A percentile compares a stretch with the other conserved stretches of the same genome.
Evolutionary conservation across 2,113 vertebrate genomes (phyloP).

Genomic region (Cyrtonyx montezumae): DNA sequence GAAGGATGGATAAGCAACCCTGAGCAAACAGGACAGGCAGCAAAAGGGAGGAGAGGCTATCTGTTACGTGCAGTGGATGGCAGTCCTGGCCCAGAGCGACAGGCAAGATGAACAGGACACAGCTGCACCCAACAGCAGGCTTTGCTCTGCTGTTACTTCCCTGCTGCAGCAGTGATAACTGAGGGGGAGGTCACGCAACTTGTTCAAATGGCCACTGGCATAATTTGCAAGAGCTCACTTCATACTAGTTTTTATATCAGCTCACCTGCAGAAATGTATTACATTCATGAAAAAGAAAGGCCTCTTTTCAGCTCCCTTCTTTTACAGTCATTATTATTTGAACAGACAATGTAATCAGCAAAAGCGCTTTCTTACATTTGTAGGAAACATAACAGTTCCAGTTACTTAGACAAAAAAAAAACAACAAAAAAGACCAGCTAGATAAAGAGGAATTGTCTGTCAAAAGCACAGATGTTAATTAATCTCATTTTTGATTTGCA

Average conservation of each 20-base stretch:
- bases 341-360: constrained; percentile 16
- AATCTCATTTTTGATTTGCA: background rate
- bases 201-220: background rate
- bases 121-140: background rate
- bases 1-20: background rate
- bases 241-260: background rate
- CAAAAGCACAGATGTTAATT: constrained; percentile 35
- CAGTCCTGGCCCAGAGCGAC: fast-evolving
- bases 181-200: background rate
- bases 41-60: background rate
- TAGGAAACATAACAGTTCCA: constrained; percentile 26
- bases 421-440: background rate
- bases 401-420: background rate
- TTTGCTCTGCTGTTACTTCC: background rate
- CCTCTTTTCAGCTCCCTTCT: background rate
- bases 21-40: background rate
- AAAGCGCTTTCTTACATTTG: constrained; percentile 1
- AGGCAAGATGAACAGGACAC: background rate
- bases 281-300: background rate
- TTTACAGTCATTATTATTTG: background rate
- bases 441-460: constrained; percentile 9
- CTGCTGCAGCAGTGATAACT: background rate
- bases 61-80: fast-evolving
- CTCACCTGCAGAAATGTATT: background rate
- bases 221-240: background rate